Base-by-base conservation (phyloP, 2,797 vertebrate species). In the Ptychadena robeensis region DNA sequence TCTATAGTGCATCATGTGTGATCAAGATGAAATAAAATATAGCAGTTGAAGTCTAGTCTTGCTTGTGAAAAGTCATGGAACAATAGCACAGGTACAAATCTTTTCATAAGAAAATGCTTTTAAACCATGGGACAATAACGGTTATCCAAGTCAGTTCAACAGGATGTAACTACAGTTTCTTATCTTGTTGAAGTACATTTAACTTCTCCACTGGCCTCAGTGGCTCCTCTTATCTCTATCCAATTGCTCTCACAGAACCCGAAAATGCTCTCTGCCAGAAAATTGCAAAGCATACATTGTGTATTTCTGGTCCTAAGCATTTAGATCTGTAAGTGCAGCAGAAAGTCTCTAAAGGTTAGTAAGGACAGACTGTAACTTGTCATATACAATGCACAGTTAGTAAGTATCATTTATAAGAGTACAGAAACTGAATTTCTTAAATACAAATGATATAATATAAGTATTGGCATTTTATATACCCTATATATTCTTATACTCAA, bases 1-100 rank as follows among this genome's bases (percentile, higher is more conserved):
- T 35, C 32, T 32, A 35, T 32, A 61, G 48, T 35, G 48, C 59
- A 59, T 53, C 14, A 30, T 27, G 37, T n/a, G 31, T 35, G 22
- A 59, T 25, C n/a, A 37, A 73, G 44, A 31, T 53, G 31, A 32
- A 11, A 10, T 40, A 38, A 76, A 25, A 72, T 8, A 80, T 31
- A 71, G 28, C 35, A 18, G 57, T 37, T 44, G 53, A 80, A 80
- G 57, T 59, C 5, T 34, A 61, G 59, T 4, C 59, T 27, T 61
- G n/a, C 10, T 2, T 61, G 25, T 61, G 10, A 61, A 61, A 27
- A 61, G 59, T 61, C 7, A 28, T 61, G 59, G 59, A 61, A 61
- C 25, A 61, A 61, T 61, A 61, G 11, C 25, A 61, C 59, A 61
- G 8, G 25, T 61, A 61, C 11, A 3, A 61, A 25, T 1, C n/a